Evolutionary conservation across 2,888 invertebrate genomes (phyloP), one percentile per base, ranked within the genome.

Genomic region (Pegoplata infirma): DNA sequence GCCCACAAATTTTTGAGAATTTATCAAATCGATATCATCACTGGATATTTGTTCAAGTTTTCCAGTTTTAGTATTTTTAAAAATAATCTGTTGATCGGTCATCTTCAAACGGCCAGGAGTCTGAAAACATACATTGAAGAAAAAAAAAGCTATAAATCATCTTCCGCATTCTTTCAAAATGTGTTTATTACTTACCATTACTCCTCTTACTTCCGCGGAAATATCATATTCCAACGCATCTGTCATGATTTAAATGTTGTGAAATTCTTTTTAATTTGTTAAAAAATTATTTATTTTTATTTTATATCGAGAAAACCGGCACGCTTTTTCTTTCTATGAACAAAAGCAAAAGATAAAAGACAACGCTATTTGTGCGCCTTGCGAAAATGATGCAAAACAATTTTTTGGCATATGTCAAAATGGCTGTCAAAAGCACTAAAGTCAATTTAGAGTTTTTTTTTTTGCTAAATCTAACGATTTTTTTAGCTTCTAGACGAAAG

Each of bases 21-120:
- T 96, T 0, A 97, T 96, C 71, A 95, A 90, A 66, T 98, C 97
- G 85, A 99, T 94, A 82, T 99, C 98, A 56, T 92, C 91, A 0
- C 94, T 92, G 36, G 93, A 91, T 81, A 98, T 94, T 87, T 97
- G 96, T 86, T 98, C 98, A 0, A 98, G 96, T 90, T 98, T 98
- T 1, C 99, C 99, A 0, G 98, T 99, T 90, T 97, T 98, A 81
- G 93, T 95, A 89, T 98, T 98, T 89, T 98, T 98, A 88, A 98
- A 99, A 56, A 96, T 92, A 36, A 99, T 94, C 84, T 93, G 93
- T 86, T 96, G 95, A 81, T 97, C 97, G 0, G 97, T 96, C 89
- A 99, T 92, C 90, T 98, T 98, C 36, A 99, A 90, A 76, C 96
- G 93, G 0, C 98, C 99, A 6, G 95, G 94, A 58, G 96, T 95